These are phyloP conservation scores for Patiria pectinifera DNA, from an alignment of 53 echinoderm and acorn worm species.

Conservation along the genomic window DNA sequence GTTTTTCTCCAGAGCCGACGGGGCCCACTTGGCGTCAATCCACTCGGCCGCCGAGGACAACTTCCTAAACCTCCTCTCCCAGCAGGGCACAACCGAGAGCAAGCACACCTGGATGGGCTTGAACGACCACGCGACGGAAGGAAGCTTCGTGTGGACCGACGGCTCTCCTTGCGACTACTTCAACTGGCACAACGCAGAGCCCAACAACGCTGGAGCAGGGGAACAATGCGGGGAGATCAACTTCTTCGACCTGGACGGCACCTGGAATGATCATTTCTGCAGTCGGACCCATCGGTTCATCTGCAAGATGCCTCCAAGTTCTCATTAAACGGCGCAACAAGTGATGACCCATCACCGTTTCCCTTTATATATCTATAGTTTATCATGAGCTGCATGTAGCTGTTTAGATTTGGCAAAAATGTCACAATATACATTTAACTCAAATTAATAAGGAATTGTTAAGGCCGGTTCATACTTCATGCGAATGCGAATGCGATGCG, in stretches of 20 bases:
- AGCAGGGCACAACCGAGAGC: not conserved
- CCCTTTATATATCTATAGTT: no score
- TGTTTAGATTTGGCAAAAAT: no score
- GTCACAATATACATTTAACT: no score
- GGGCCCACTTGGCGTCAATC: slow-evolving; percentile 36
- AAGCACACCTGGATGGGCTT: slow-evolving; percentile 31
- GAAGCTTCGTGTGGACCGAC: slow-evolving; percentile 28
- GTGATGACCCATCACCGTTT: not conserved
- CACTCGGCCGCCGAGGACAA: slow-evolving; percentile 20
- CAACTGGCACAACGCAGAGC: slow-evolving; percentile 36
- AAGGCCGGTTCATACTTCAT: no score
- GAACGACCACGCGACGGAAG: not conserved
- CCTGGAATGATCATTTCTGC: slow-evolving; percentile 45
- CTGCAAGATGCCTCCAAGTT: slow-evolving; percentile 33
- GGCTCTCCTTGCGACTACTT: slow-evolving; percentile 5
- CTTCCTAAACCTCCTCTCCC: slow-evolving; percentile 30
- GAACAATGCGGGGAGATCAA: slow-evolving; percentile 38
- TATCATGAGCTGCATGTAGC: no score
- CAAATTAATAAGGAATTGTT: no score
- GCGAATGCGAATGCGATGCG: no score
- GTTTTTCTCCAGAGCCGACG: slow-evolving; percentile 14
- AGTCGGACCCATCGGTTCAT: slow-evolving; percentile 1
- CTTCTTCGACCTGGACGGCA: slow-evolving; percentile 21
- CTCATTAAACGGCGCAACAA: not conserved
- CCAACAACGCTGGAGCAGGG: not conserved